A percentile compares a stretch with the other conserved stretches of the same genome.
Evolutionary conservation across 2,113 vertebrate genomes (phyloP).

Genomic region (Anser cygnoides): DNA sequence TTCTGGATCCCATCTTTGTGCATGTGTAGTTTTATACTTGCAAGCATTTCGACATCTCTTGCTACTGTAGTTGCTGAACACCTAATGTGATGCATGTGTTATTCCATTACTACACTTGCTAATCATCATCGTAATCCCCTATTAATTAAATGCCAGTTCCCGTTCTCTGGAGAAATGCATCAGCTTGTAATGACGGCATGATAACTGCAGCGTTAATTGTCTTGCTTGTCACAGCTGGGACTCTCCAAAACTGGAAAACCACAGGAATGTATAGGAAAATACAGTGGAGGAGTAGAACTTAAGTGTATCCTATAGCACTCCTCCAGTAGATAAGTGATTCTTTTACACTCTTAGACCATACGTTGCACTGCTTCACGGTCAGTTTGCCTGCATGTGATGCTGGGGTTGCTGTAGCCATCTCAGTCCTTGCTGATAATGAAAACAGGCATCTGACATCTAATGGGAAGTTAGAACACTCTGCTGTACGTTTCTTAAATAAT

Average conservation of each 20-base stretch:
- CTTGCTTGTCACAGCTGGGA: neutral
- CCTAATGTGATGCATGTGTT: neutral
- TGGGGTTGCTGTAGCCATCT: neutral
- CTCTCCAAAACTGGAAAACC: neutral
- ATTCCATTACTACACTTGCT: neutral
- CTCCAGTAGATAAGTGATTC: neutral
- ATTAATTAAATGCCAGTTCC: neutral
- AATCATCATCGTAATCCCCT: neutral
- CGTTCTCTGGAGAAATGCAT: neutral
- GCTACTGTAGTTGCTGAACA: neutral
- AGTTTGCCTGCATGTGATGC: neutral
- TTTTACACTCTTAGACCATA: neutral
- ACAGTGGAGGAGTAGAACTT: neutral
- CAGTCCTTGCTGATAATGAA: neutral
- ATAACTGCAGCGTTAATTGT: neutral
- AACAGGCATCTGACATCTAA: neutral
- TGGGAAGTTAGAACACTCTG: neutral
- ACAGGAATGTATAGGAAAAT: rapidly evolving
- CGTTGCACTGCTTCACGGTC: neutral
- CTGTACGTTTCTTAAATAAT: neutral
- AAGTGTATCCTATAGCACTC: neutral
- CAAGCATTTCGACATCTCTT: neutral
- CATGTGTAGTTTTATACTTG: rapidly evolving
- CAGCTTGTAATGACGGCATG: neutral
- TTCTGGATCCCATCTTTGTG: neutral